Base-by-base conservation (phyloP, 1,140 invertebrate genomes). In the Leptestheria dahalacensis region DNA sequence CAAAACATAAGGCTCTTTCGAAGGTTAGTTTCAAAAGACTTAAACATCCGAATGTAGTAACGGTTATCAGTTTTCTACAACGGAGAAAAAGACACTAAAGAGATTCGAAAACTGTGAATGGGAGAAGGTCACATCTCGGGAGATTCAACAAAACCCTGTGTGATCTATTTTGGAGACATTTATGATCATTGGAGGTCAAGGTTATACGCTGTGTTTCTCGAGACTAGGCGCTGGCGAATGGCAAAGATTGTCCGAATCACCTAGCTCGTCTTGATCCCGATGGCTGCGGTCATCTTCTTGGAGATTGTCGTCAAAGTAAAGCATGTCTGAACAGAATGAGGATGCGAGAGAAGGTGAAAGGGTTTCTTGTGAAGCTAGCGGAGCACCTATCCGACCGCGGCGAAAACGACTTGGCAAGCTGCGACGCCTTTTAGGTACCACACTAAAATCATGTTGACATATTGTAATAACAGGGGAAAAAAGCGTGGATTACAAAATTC, bases 341-440 rank as follows among this genome's bases (percentile, higher is more conserved):
- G 58, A 60, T 20, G 48, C 33, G 26, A 60, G 58, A 28, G 58
- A 60, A 60, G 58, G 58, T 11, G 58, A 60, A 50, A 60, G 51
- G 52, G 49, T 60, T 41, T 60, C 58, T 52, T 25, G 20, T 25
- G 58, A 52, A 60, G 58, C 58, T n/a, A 60, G 28, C 29, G 58
- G 58, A 49, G 49, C 58, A 49, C 48, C 48, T 24, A 52, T 52
- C 24, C 49, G 25, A 4, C 53, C 53, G 23, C 53, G 53, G 52
- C 53, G 21, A 20, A 55, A 55, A 20, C 53, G 53, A 33, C 53
- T 55, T 0, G 53, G 53, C 53, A 33, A n/a, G 53, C 53, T 55
- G 53, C 53, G 53, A 29, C 53, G 25, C 23, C 53, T 26, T 20
- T 55, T 55, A 6, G 53, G 53, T 18, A 55, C 21, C 53, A 28